phyloP scores from a whole-genome alignment of 1,140 invertebrate genomes.

The Camponotus vicinus region DNA sequence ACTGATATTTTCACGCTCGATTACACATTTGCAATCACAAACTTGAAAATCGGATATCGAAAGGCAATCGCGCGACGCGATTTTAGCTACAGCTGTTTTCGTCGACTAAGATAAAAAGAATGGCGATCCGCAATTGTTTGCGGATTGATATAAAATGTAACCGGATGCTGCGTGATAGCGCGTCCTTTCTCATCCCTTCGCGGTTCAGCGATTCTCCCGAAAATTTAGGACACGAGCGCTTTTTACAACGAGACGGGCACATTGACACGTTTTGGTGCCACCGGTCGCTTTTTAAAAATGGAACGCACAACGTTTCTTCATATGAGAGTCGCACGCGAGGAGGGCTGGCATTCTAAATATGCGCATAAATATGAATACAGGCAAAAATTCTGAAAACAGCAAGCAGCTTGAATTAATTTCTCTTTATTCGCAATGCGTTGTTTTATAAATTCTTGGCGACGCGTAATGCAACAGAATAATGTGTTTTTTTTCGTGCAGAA shows the following conservation, averaged over 20 bases:
- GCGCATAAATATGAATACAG: constrained; percentile 55
- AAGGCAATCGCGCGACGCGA: constrained; percentile 42
- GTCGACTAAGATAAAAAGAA: constrained; percentile 36
- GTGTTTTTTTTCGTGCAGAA: neutral
- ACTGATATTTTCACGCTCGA: constrained; percentile 30
- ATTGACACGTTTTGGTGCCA: constrained; percentile 39
- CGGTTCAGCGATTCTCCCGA: constrained; percentile 18
- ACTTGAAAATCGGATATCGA: constrained; percentile 21
- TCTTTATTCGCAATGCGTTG: constrained; percentile 45
- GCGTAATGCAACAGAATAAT: constrained; percentile 28
- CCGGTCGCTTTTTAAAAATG: constrained; percentile 51
- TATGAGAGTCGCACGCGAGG: constrained; percentile 42
- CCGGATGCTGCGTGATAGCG: constrained; percentile 13
- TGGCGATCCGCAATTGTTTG: constrained; percentile 30
- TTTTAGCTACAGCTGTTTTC: constrained; percentile 49
- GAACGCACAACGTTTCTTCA: constrained; percentile 54
- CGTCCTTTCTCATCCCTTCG: neutral
- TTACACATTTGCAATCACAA: neutral
- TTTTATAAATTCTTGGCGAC: constrained; percentile 39
- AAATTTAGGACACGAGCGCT: constrained; percentile 39
- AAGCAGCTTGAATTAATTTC: constrained; percentile 51
- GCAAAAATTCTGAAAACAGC: constrained; percentile 53
- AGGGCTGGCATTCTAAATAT: constrained; percentile 52
- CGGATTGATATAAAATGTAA: constrained; percentile 39
- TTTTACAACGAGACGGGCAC: constrained; percentile 40